Evolutionary conservation across 2,888 invertebrate genomes (phyloP).

Genomic region (Eumacrocentrus americanus): DNA sequence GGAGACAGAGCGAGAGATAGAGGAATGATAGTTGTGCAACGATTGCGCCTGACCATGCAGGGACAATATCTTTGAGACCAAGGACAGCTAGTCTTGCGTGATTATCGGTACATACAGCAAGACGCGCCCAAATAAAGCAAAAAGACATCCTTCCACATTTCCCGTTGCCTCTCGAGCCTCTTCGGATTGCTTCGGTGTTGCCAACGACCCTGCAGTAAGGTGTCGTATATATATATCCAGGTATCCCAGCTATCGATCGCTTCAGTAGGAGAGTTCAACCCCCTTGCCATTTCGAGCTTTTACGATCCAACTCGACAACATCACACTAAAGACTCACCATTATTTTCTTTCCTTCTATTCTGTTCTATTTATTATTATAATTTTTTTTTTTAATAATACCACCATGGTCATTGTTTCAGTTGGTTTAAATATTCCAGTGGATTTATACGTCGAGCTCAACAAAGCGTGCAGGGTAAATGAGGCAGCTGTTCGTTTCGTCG

Average conservation of each 20-base stretch:
- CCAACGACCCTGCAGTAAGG: conserved; percentile 20
- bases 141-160: conserved; percentile 26
- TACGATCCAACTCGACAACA: too few relatives aligned
- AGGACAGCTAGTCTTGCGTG: conserved; percentile 40
- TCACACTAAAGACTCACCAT: too few relatives aligned
- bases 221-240: neutral
- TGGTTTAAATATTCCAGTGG: too few relatives aligned
- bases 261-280: conserved; percentile 11
- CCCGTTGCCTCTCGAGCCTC: conserved; percentile 13
- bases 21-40: conserved; percentile 16
- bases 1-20: too few relatives aligned
- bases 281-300: conserved; percentile 10
- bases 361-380: too few relatives aligned
- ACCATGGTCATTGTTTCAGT: too few relatives aligned
- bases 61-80: conserved; percentile 39
- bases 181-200: neutral
- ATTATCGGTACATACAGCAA: conserved; percentile 19
- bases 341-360: too few relatives aligned
- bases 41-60: conserved; percentile 27
- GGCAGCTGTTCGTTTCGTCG: too few relatives aligned
- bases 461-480: too few relatives aligned
- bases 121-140: conserved; percentile 39
- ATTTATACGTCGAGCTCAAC: too few relatives aligned
- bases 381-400: too few relatives aligned
- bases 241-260: conserved; percentile 25